Percentiles rank a stretch among this genome's conserved stretches.
These are phyloP conservation scores for Habropoda laboriosa DNA, from an alignment of 1,140 invertebrate genomes.

Conservation along the genomic window DNA sequence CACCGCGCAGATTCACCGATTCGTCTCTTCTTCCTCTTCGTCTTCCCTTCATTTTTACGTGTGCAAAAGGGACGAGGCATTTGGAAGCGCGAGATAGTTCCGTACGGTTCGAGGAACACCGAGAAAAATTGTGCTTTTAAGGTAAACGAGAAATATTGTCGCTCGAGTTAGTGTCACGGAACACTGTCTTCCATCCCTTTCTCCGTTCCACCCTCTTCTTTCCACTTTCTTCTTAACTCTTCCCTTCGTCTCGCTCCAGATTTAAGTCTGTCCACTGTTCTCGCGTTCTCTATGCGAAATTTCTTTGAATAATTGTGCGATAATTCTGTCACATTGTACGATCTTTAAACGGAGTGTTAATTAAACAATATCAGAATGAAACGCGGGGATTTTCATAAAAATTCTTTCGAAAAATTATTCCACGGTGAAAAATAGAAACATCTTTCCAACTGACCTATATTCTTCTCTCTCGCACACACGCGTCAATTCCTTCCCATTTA, in stretches of 20 bases:
- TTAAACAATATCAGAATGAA: not conserved
- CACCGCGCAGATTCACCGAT: conserved; percentile 37
- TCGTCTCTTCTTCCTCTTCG: conserved; percentile 12
- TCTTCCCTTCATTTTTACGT: too few relatives aligned
- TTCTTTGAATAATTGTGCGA: not conserved
- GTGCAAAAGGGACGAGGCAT: conserved; percentile 13
- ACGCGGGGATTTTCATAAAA: too few relatives aligned
- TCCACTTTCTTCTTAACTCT: not conserved
- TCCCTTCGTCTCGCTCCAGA: not conserved
- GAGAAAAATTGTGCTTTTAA: conserved; percentile 53
- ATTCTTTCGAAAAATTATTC: too few relatives aligned
- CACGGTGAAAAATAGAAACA: not conserved
- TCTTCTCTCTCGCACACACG: too few relatives aligned
- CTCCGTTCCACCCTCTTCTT: not conserved
- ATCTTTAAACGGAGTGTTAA: not conserved
- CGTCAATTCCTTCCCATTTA: not conserved
- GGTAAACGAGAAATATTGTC: conserved; percentile 49
- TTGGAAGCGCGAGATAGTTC: conserved; percentile 34
- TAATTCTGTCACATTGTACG: not conserved
- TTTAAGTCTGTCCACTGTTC: not conserved
- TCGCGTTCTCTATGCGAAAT: not conserved
- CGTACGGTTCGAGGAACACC: not conserved
- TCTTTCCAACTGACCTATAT: not conserved
- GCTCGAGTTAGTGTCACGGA: conserved; percentile 23
- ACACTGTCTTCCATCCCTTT: not conserved